Evolutionary conservation across 2,888 invertebrate species (phyloP).

Genomic region (Crossocerus cetratus): DNA sequence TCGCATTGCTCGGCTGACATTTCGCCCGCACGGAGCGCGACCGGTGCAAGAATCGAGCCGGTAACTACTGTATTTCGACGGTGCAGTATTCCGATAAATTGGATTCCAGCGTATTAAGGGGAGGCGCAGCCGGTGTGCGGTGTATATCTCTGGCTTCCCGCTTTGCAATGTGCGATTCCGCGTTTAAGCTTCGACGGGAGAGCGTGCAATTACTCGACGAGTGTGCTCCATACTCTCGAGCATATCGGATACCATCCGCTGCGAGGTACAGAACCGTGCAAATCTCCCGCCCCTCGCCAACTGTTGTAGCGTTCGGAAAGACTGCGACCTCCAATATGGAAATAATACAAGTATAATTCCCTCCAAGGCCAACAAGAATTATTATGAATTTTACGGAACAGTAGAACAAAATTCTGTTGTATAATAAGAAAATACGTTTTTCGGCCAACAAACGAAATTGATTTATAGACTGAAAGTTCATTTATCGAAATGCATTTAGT

Average conservation of each 20-base stretch:
- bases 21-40: conserved; percentile 29
- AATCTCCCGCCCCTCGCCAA: neutral
- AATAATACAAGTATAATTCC: too few relatives aligned
- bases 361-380: too few relatives aligned
- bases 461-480: too few relatives aligned
- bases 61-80: conserved; percentile 36
- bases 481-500: too few relatives aligned
- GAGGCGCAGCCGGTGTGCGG: conserved; percentile 22
- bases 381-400: too few relatives aligned
- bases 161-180: conserved; percentile 43
- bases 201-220: conserved; percentile 27
- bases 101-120: conserved; percentile 52
- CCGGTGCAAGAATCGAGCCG: neutral
- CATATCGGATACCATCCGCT: neutral
- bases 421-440: too few relatives aligned
- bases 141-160: conserved; percentile 45
- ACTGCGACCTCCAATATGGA: too few relatives aligned
- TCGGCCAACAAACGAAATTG: too few relatives aligned
- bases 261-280: conserved; percentile 14
- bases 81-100: conserved; percentile 58
- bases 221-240: neutral
- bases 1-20: conserved; percentile 45
- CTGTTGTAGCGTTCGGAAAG: conserved; percentile 6
- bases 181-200: conserved; percentile 37
- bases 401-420: too few relatives aligned